Evolutionary conservation across 2,888 invertebrate genomes (phyloP).

Genomic region (Lumbricus terrestris): DNA sequence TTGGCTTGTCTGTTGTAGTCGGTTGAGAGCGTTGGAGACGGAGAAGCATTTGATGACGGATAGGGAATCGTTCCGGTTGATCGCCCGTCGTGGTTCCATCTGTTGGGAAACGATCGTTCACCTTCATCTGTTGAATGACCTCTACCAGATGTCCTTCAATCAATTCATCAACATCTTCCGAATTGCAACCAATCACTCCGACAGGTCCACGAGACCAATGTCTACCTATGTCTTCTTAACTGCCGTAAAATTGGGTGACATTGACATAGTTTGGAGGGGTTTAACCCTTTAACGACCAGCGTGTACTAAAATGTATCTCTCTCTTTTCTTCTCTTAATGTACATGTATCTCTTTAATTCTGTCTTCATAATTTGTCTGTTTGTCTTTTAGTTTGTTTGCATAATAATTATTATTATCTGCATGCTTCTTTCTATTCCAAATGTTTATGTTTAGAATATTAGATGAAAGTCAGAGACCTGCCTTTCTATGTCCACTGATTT

Average conservation of each 20-base stretch:
- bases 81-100: constrained; percentile 55
- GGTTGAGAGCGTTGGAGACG: constrained; percentile 49
- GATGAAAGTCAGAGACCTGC: no score
- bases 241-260: no score
- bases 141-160: constrained; percentile 55
- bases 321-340: neutral
- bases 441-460: neutral
- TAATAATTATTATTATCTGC: no score
- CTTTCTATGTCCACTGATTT: no score
- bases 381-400: no score
- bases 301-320: no score
- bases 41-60: constrained; percentile 51
- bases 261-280: no score
- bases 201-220: constrained; percentile 46
- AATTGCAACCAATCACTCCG: constrained; percentile 56
- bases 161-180: constrained; percentile 54
- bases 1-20: constrained; percentile 43
- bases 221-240: neutral
- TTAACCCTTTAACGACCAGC: no score
- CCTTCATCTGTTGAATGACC: constrained; percentile 52
- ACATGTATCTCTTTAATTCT: neutral
- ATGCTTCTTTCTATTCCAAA: neutral
- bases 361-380: no score
- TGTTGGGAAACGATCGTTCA: constrained; percentile 57
- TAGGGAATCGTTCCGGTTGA: constrained; percentile 52